Conservation (phyloP, 2,113 vertebrate genomes). For the Brachyhypopomus gauderio region DNA sequence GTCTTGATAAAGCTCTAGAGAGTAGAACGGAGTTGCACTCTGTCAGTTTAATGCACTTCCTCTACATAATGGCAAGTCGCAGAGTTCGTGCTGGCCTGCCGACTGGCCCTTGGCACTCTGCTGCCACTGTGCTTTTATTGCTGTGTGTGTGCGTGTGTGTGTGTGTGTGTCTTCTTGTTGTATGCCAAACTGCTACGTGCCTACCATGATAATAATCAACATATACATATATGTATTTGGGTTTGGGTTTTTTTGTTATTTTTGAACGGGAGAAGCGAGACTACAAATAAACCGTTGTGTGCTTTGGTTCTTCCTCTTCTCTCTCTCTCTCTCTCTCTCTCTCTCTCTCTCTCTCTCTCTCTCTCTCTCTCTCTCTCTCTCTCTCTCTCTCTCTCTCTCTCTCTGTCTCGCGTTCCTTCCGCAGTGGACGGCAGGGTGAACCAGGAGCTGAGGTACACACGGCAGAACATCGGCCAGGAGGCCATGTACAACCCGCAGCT, state of each 20-base stretch:
- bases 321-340: too few species aligned
- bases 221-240: too few species aligned
- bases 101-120: too few species aligned
- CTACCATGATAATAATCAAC: too few species aligned
- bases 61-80: conserved; percentile 1
- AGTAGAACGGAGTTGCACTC: background rate
- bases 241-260: too few species aligned
- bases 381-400: background rate
- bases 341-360: background rate
- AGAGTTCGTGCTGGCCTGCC: background rate
- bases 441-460: conserved; percentile 94
- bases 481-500: conserved; percentile 98
- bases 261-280: too few species aligned
- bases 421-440: conserved; percentile 97
- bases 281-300: background rate
- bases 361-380: too few species aligned
- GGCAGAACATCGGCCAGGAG: conserved; percentile 98
- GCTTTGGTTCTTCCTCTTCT: background rate
- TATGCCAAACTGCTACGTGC: too few species aligned
- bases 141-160: too few species aligned
- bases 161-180: too few species aligned
- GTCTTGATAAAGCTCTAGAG: too few species aligned
- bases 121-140: too few species aligned
- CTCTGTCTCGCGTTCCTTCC: conserved; percentile 52
- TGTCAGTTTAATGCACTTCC: background rate